Conservation (phyloP, 2,888 invertebrate species). For the Oscheius sp. region DNA sequence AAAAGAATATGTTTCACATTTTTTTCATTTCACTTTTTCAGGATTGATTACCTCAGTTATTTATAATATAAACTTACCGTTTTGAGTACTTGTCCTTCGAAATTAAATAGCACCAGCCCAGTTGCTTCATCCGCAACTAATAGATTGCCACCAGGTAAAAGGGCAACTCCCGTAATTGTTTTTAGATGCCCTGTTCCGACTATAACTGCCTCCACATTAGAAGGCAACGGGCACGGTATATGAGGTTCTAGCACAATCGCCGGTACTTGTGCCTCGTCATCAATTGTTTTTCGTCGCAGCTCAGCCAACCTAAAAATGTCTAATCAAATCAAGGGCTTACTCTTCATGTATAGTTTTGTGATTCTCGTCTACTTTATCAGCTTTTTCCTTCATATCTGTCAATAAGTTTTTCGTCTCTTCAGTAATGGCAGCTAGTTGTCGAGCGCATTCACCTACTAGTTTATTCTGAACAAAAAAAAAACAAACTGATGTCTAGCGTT, state of each 20-base stretch:
- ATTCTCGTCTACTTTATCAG: conserved; percentile 4
- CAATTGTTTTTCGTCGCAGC: conserved; percentile 24
- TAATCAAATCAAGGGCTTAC: conserved; percentile 3
- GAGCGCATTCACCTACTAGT: conserved; percentile 26
- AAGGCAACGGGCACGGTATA: conserved; percentile 35
- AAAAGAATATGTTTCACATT: background rate
- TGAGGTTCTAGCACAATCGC: background rate
- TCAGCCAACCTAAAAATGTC: conserved; percentile 17
- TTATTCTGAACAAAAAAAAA: too few species aligned
- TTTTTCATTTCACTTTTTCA: background rate
- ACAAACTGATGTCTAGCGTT: conserved; percentile 23
- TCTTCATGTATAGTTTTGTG: conserved; percentile 20
- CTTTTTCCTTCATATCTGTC: conserved; percentile 24
- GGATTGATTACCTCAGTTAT: background rate
- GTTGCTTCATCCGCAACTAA: conserved; percentile 44
- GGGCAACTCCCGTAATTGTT: conserved; percentile 44
- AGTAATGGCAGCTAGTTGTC: conserved; percentile 13
- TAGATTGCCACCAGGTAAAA: conserved; percentile 43
- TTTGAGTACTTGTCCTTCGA: conserved; percentile 40
- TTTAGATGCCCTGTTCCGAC: conserved; percentile 43
- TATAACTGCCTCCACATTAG: conserved; percentile 50
- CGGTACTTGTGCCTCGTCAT: conserved; percentile 28
- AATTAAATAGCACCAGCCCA: conserved; percentile 46
- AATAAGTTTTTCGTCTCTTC: conserved; percentile 13
- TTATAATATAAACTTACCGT: conserved; percentile 21